Percentiles rank a stretch among this genome's conserved stretches.
Conservation (phyloP, 2,888 invertebrate genomes). For the Smittia aterrima region DNA sequence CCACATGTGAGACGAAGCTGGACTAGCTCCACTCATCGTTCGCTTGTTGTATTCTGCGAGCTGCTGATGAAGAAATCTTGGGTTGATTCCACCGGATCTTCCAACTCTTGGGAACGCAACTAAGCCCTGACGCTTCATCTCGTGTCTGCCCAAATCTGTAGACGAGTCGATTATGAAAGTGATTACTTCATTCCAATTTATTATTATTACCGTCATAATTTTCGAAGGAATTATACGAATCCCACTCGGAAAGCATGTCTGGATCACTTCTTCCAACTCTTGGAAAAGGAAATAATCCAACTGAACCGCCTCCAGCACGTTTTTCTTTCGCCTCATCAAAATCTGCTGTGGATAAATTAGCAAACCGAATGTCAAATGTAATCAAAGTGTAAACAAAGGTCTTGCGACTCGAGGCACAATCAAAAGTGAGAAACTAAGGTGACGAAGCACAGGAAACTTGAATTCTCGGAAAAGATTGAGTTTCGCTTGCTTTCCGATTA, state of each 20-base stretch:
- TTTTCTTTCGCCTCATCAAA: slow-evolving; percentile 51
- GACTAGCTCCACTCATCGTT: background rate
- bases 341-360: slow-evolving; percentile 45
- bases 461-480: too few relatives aligned
- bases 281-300: slow-evolving; percentile 63
- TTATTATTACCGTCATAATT: slow-evolving; percentile 50
- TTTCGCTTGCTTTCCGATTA: too few relatives aligned
- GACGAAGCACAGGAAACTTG: too few relatives aligned
- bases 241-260: slow-evolving; percentile 45
- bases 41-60: slow-evolving; percentile 28
- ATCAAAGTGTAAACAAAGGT: too few relatives aligned
- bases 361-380: background rate
- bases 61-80: background rate
- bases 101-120: slow-evolving; percentile 56
- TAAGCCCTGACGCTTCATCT: slow-evolving; percentile 52
- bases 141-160: slow-evolving; percentile 48
- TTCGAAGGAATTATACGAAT: slow-evolving; percentile 55
- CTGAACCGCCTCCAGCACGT: slow-evolving; percentile 55
- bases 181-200: background rate
- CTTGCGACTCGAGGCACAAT: too few relatives aligned
- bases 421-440: too few relatives aligned
- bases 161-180: background rate
- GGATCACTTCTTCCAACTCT: slow-evolving; percentile 60
- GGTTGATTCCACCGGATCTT: slow-evolving; percentile 47
- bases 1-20: slow-evolving; percentile 49